Percentiles rank a stretch among this genome's conserved stretches.
Evolutionary conservation across 2,113 vertebrate species (phyloP).

Genomic region (Mionectes macconnelli): DNA sequence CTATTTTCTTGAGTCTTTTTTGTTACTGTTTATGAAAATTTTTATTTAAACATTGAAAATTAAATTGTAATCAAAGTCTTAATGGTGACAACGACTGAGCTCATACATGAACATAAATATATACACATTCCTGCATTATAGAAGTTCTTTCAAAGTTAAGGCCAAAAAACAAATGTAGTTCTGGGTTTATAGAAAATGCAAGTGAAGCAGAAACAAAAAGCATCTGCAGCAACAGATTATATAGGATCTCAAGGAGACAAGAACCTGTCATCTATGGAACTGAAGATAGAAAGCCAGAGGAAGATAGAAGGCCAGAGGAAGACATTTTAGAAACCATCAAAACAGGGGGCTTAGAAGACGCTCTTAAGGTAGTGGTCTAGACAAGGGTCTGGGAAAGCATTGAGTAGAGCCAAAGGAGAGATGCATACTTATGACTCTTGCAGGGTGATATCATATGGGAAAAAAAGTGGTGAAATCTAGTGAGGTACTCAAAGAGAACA

Average conservation of each 20-base stretch:
- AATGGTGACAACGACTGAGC: background rate
- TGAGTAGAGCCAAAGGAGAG: background rate
- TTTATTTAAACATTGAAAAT: background rate
- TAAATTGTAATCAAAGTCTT: background rate
- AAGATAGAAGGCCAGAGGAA: background rate
- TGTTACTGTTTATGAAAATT: background rate
- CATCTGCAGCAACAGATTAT: background rate
- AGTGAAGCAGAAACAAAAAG: background rate
- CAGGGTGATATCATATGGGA: background rate
- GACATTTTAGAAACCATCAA: background rate
- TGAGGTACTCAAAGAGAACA: background rate
- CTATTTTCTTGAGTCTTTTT: background rate
- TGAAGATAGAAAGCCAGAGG: background rate
- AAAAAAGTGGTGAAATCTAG: background rate
- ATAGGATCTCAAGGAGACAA: background rate
- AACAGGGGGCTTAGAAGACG: background rate
- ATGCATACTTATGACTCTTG: background rate
- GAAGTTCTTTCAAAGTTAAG: background rate
- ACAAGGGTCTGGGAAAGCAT: background rate
- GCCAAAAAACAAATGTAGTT: background rate
- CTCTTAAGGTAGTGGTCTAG: background rate
- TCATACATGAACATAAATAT: background rate
- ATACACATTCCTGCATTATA: background rate
- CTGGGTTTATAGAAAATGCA: background rate
- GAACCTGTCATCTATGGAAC: fast-evolving